phyloP scores from a whole-genome alignment of 2,113 vertebrate species.

The Euleptes europaea region DNA sequence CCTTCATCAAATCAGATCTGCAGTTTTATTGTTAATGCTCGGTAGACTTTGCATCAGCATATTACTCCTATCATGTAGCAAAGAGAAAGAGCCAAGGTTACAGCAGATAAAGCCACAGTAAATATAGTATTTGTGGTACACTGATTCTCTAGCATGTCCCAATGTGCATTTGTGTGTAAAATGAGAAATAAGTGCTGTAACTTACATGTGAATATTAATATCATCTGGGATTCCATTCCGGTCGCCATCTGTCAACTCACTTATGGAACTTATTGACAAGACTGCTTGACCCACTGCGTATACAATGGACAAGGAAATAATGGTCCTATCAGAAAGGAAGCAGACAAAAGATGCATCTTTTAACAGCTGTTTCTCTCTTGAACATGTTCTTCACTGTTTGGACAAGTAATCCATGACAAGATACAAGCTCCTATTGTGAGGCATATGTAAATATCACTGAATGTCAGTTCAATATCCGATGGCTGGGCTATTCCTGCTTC shows the following conservation, averaged over 20 bases:
- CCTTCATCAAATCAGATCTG: background rate
- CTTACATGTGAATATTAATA: slow-evolving; percentile 85
- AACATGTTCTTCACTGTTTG: background rate
- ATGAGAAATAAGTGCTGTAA: slow-evolving; percentile 22
- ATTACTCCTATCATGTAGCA: background rate
- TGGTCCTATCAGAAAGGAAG: slow-evolving; percentile 80
- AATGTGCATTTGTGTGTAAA: background rate
- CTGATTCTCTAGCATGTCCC: background rate
- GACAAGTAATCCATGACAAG: background rate
- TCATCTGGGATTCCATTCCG: slow-evolving; percentile 75
- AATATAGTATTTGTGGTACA: slow-evolving; percentile 3
- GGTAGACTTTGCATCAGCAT: background rate
- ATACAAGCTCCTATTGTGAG: background rate
- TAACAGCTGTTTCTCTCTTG: background rate
- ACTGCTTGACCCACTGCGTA: slow-evolving; percentile 85
- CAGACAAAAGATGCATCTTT: background rate
- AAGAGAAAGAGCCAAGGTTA: slow-evolving; percentile 5
- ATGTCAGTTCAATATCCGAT: background rate
- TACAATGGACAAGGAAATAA: slow-evolving; percentile 89
- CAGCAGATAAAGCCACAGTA: background rate
- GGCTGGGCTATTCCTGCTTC: too few relatives aligned
- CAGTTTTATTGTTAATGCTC: background rate
- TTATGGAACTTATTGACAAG: slow-evolving; percentile 84
- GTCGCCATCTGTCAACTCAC: slow-evolving; percentile 82
- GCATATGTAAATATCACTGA: background rate